phyloP scores from a whole-genome alignment of 2,113 vertebrate species.

The Zosterops hypoxanthus region DNA sequence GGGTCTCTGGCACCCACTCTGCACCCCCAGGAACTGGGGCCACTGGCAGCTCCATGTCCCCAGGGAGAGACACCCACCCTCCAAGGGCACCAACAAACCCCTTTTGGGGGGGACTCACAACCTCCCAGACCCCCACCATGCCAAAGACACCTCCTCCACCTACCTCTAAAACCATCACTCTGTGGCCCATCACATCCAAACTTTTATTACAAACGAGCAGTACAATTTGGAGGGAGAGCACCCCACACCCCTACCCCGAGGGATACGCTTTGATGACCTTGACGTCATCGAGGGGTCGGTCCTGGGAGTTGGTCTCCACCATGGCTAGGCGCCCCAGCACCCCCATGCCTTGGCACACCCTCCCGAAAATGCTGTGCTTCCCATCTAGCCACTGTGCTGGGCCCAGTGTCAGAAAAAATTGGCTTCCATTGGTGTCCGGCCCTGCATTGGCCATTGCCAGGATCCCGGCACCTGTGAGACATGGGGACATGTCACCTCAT shows the following conservation, averaged over 20 bases:
- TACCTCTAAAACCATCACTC: neutral
- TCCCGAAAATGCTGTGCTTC: conserved; percentile 94
- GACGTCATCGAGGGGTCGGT: conserved; percentile 89
- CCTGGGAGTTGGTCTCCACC: conserved; percentile 94
- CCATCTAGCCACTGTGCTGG: conserved; percentile 94
- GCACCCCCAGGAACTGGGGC: neutral
- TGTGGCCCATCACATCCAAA: neutral
- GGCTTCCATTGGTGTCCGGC: conserved; percentile 94
- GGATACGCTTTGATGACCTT: conserved; percentile 85
- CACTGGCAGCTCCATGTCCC: neutral
- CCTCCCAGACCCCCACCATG: neutral
- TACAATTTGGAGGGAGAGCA: neutral
- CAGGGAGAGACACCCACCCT: neutral
- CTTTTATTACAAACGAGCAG: neutral
- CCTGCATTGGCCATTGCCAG: conserved; percentile 96
- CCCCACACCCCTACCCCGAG: conserved; percentile 50
- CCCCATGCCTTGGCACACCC: conserved; percentile 88
- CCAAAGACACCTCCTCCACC: neutral
- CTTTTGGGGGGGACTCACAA: neutral
- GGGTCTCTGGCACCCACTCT: neutral
- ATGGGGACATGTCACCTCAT: neutral
- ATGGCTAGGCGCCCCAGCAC: conserved; percentile 90
- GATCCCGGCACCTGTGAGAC: conserved; percentile 87
- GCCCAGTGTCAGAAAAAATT: conserved; percentile 90
- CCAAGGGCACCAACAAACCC: neutral